Percentiles rank a stretch among this genome's conserved stretches.
These are phyloP conservation scores for Lepus timidus DNA, from an alignment of 2,113 vertebrate genomes.

Conservation along the genomic window DNA sequence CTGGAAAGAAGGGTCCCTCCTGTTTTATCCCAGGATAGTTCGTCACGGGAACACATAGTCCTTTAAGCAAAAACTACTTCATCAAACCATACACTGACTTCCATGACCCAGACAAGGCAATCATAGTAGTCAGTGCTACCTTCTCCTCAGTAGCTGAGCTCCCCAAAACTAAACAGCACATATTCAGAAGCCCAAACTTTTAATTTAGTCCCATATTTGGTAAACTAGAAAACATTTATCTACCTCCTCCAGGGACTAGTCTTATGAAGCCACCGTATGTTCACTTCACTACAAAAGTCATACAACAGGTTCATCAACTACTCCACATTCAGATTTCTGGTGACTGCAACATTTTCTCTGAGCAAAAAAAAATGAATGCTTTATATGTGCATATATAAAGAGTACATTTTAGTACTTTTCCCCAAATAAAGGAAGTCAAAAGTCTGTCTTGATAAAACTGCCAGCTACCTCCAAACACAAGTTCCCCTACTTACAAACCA, in stretches of 20 bases:
- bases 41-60: neutral
- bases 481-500: neutral
- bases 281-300: neutral
- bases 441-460: neutral
- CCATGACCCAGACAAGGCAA: neutral
- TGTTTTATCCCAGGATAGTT: neutral
- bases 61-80: conserved; percentile 8
- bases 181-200: neutral
- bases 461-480: neutral
- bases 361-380: neutral
- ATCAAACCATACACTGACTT: neutral
- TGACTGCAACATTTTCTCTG: neutral
- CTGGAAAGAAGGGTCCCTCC: neutral
- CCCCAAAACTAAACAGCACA: neutral
- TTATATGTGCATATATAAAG: neutral
- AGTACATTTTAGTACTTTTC: neutral
- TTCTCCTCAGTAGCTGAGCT: neutral
- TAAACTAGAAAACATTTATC: neutral
- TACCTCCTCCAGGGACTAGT: neutral
- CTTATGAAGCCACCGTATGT: neutral
- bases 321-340: neutral
- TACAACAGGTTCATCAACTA: neutral
- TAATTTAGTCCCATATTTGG: neutral
- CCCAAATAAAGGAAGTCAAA: neutral
- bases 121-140: neutral